Percentiles rank a stretch among this genome's conserved stretches.
These are phyloP conservation scores for Psittacus erithacus DNA, from an alignment of 2,113 vertebrate species.

Conservation along the genomic window DNA sequence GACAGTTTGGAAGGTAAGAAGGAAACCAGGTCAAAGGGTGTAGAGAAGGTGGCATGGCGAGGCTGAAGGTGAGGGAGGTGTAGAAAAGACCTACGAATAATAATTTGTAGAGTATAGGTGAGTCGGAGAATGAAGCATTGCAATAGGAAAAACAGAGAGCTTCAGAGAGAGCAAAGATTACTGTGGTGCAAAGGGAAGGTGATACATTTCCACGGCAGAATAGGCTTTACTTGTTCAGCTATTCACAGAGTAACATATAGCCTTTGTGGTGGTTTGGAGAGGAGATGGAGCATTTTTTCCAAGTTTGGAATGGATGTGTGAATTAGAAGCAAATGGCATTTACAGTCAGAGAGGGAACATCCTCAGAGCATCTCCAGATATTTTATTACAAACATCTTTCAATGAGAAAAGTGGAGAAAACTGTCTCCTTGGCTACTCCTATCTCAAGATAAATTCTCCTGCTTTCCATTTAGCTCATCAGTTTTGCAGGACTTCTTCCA, in stretches of 20 bases:
- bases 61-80: neutral
- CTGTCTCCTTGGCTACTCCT: neutral
- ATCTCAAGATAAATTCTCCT: neutral
- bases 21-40: neutral
- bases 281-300: neutral
- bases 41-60: neutral
- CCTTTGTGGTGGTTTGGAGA: constrained; percentile 22
- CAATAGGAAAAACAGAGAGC: neutral
- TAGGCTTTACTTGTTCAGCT: neutral
- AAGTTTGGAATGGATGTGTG: neutral
- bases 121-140: neutral
- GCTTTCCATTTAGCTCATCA: constrained; percentile 15
- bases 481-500: constrained; percentile 6
- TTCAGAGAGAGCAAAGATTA: neutral
- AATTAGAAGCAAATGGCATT: neutral
- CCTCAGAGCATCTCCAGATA: constrained; percentile 6
- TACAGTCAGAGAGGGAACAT: constrained; percentile 7
- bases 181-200: neutral
- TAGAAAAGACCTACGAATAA: neutral
- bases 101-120: neutral
- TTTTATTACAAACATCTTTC: constrained; percentile 21
- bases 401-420: neutral
- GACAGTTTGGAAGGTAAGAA: neutral
- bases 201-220: neutral
- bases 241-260: neutral